Evolutionary conservation across 2,113 vertebrate species (phyloP), one percentile per base, ranked within the genome.

Genomic region (Nansenia antarctica): DNA sequence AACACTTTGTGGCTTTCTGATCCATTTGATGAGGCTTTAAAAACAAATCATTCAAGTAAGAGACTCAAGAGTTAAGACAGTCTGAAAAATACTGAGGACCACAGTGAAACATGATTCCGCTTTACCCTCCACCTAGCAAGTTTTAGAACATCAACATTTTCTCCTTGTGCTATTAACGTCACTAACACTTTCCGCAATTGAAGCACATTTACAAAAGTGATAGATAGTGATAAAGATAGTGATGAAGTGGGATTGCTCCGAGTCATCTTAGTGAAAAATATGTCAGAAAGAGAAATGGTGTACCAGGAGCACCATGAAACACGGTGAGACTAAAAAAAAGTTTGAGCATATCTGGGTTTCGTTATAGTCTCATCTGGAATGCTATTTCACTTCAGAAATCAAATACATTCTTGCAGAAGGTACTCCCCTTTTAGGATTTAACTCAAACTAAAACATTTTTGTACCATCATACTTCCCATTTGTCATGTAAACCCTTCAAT

Each of bases 201-300:
- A 65, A 70, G 76, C 70, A 72, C 3, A 12, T 79, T 85, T 52
- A 71, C 3, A 83, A 26, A 70, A 83, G 83, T 83, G 83, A 78
- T 65, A 76, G 87, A 78, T 77, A 86, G 89, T 14, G 53, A n/a
- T n/a, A n/a, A n/a, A n/a, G n/a, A 29, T 24, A 42, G 39, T 15
- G 39, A 15, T 42, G 14, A 74, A 87, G n/a, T 76, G 79, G 85
- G 82, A 84, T 88, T 90, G 74, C 85, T 90, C 81, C 89, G 87
- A 90, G 91, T 80, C 90, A 92, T 91, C 91, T 32, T 15, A 18
- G 3, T 42, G 18, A 42, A 42, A 5, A 18, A 5, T 5, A 18
- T 27, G 47, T 57, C 52, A 63, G 37, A 55, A 42, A 62, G 54
- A 37, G 65, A 67, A 54, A 57, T 35, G 22, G 53, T 37, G 22